phyloP scores from a whole-genome alignment of 2,888 invertebrate species.

The Sphinx pinastri region DNA sequence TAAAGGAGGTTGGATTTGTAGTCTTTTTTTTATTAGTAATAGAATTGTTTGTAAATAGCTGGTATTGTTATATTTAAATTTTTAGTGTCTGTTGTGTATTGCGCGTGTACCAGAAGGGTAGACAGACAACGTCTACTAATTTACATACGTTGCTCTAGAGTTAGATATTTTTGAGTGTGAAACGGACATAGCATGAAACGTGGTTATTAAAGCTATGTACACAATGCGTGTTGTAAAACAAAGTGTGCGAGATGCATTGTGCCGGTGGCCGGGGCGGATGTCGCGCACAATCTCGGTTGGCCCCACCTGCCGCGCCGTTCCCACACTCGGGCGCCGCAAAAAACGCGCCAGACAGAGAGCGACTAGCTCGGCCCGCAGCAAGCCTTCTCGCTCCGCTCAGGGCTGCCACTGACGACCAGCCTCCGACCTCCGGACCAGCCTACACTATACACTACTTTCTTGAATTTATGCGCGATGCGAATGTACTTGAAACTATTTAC shows the following conservation, averaged over 20 bases:
- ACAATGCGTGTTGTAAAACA: constrained; percentile 73
- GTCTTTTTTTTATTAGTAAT: not conserved
- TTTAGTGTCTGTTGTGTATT: too few relatives aligned
- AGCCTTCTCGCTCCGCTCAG: constrained; percentile 69
- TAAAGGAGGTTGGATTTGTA: not conserved
- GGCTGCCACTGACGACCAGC: constrained; percentile 62
- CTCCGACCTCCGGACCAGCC: constrained; percentile 61
- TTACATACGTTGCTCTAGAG: too few relatives aligned
- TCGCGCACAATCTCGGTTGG: constrained; percentile 82
- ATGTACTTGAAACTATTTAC: not conserved
- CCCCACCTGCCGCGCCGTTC: constrained; percentile 83
- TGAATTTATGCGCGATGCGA: constrained; percentile 63
- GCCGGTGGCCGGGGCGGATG: constrained; percentile 71
- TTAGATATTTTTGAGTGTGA: too few relatives aligned
- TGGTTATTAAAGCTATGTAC: constrained; percentile 15
- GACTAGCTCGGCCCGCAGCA: constrained; percentile 52
- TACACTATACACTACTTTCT: constrained; percentile 69
- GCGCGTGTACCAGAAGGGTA: not conserved
- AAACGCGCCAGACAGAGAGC: constrained; percentile 75
- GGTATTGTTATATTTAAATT: not conserved
- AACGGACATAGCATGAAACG: constrained; percentile 43
- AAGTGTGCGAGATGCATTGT: constrained; percentile 79
- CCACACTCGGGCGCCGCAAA: constrained; percentile 84
- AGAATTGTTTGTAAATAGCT: not conserved
- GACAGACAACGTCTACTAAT: not conserved